Percentiles rank a stretch among this genome's conserved stretches.
Conservation (phyloP, 2,113 vertebrate species). For the Hydropotes inermis region DNA sequence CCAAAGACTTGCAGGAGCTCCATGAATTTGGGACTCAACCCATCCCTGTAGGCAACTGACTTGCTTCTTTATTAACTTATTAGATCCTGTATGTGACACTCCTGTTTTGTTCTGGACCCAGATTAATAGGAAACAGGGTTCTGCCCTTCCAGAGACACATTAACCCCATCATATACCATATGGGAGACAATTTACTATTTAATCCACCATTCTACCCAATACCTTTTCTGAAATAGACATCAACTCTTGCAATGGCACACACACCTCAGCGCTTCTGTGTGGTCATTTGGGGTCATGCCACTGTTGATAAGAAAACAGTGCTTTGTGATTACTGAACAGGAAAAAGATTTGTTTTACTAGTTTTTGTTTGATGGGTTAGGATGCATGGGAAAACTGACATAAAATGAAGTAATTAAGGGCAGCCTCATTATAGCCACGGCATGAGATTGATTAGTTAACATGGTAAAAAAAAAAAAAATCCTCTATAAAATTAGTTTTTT, state of each 20-base stretch:
- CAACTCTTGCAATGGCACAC: not conserved
- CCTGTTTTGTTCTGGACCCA: not conserved
- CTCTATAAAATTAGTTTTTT: not conserved
- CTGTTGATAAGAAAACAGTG: not conserved
- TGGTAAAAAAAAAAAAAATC: not conserved
- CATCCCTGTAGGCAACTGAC: not conserved
- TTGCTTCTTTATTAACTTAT: not conserved
- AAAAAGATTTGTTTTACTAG: not conserved
- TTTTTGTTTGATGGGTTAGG: not conserved
- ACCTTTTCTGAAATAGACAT: not conserved
- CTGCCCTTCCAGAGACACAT: not conserved
- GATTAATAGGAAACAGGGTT: not conserved
- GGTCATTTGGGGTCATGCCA: not conserved
- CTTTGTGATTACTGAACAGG: not conserved
- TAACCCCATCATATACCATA: not conserved
- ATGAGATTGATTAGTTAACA: not conserved
- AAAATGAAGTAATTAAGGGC: not conserved
- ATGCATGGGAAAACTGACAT: not conserved
- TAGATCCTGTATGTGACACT: not conserved
- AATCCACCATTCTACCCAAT: not conserved
- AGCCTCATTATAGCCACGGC: not conserved
- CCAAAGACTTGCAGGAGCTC: not conserved
- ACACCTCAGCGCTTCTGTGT: not conserved
- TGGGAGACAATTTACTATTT: not conserved
- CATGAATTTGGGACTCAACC: too few relatives aligned